Percentiles rank a stretch among this genome's conserved stretches.
These are phyloP conservation scores for Tipula lateralis DNA, from an alignment of 2,888 invertebrate species.

Conservation along the genomic window DNA sequence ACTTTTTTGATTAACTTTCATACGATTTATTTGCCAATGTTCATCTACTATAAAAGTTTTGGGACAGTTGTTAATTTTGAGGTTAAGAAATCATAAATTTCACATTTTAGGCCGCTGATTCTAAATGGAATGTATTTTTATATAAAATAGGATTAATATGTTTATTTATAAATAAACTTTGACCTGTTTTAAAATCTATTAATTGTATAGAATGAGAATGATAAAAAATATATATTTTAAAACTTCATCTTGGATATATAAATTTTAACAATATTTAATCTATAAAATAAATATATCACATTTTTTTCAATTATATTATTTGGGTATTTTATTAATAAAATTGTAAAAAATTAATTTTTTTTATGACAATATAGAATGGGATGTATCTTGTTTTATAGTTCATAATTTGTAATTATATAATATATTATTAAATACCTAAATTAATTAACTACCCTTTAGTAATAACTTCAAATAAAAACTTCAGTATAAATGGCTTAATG, in stretches of 20 bases:
- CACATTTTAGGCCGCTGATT: background rate
- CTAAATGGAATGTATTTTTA: background rate
- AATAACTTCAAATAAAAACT: background rate
- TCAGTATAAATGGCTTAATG: background rate
- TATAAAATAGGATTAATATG: background rate
- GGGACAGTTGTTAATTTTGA: background rate
- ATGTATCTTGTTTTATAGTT: slow-evolving; percentile 1
- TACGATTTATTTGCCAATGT: background rate
- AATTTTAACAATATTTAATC: background rate
- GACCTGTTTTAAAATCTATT: background rate
- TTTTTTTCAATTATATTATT: background rate
- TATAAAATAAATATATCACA: slow-evolving; percentile 24
- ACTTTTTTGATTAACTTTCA: background rate
- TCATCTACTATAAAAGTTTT: background rate
- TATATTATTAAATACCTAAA: background rate
- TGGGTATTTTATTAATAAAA: background rate
- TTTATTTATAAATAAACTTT: background rate
- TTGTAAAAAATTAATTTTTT: slow-evolving; percentile 8
- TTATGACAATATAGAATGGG: background rate
- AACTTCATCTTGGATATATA: background rate
- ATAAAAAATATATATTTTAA: background rate
- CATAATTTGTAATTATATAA: background rate
- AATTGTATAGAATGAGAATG: background rate
- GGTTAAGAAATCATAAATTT: background rate
- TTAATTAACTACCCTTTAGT: background rate